A percentile compares a stretch with the other conserved stretches of the same genome.
These are phyloP conservation scores for Arge pagana DNA, from an alignment of 2,888 invertebrate species.

Conservation along the genomic window DNA sequence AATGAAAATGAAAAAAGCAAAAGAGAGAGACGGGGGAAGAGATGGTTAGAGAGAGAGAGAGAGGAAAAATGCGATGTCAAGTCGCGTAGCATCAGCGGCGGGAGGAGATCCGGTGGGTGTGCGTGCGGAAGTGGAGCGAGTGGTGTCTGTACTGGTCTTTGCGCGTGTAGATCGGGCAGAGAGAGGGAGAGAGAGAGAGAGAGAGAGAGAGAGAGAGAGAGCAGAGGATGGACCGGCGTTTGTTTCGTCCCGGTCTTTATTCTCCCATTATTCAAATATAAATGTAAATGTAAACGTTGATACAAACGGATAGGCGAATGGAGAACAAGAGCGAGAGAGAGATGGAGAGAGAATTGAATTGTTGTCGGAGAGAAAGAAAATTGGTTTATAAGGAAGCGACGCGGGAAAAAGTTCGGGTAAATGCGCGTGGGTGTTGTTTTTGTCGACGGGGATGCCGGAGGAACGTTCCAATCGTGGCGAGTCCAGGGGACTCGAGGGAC, in stretches of 20 bases:
- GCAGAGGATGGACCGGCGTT: too few species aligned
- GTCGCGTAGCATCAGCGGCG: constrained; percentile 29
- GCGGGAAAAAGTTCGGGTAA: constrained; percentile 44
- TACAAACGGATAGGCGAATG: constrained; percentile 59
- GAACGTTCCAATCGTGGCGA: constrained; percentile 1
- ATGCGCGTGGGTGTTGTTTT: too few species aligned
- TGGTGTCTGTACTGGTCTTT: constrained; percentile 50
- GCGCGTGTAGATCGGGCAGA: constrained; percentile 33
- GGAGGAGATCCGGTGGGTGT: too few species aligned
- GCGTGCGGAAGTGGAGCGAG: too few species aligned
- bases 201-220: too few species aligned
- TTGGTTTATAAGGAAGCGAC: constrained; percentile 58
- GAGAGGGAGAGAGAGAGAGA: constrained; percentile 28
- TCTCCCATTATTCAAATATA: constrained; percentile 59
- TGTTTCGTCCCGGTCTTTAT: constrained; percentile 48
- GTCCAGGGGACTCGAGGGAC: constrained; percentile 15
- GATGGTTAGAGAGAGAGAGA: constrained; percentile 53
- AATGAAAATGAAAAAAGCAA: too few species aligned
- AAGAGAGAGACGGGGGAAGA: too few species aligned
- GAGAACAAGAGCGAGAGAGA: too few species aligned
- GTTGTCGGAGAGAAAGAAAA: constrained; percentile 51
- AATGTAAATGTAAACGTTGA: constrained; percentile 60
- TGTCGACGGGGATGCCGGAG: too few species aligned
- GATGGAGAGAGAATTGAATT: constrained; percentile 59
- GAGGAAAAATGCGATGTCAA: constrained; percentile 47